Conservation (phyloP, 2,888 invertebrate species). For the Periphyllus acericola region DNA sequence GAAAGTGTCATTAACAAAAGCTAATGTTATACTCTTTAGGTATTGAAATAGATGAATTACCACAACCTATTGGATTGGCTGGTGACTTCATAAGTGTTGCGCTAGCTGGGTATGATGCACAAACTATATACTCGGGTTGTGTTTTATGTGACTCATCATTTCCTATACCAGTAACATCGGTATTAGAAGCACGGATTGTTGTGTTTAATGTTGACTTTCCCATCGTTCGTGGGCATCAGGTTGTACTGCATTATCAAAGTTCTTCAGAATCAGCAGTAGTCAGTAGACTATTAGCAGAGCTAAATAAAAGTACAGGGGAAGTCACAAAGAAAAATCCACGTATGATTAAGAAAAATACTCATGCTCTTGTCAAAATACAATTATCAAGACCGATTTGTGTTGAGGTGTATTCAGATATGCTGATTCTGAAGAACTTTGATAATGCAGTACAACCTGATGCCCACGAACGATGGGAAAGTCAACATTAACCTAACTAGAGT, state of each 20-base stretch:
- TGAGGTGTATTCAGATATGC: constrained; percentile 90
- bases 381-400: constrained; percentile 87
- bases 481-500: too few species aligned
- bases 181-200: constrained; percentile 90
- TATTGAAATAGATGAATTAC: constrained; percentile 76
- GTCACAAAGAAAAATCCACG: constrained; percentile 90
- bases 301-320: constrained; percentile 93
- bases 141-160: constrained; percentile 84
- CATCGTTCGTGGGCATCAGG: constrained; percentile 83
- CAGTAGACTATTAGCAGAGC: constrained; percentile 83
- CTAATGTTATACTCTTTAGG: constrained; percentile 67
- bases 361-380: constrained; percentile 89
- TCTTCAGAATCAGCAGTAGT: constrained; percentile 90
- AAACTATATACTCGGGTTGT: constrained; percentile 86
- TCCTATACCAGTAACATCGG: constrained; percentile 83
- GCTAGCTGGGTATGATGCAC: constrained; percentile 83
- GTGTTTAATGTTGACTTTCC: constrained; percentile 93
- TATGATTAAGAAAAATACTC: constrained; percentile 87
- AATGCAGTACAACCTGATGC: too few species aligned
- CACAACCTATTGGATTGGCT: constrained; percentile 83
- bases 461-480: too few species aligned
- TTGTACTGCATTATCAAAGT: constrained; percentile 91
- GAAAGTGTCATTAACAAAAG: neutral
- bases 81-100: constrained; percentile 92
- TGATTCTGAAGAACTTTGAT: too few species aligned